These are phyloP conservation scores for Hypercompe scribonia DNA, from an alignment of 2,888 invertebrate species.

Conservation along the genomic window DNA sequence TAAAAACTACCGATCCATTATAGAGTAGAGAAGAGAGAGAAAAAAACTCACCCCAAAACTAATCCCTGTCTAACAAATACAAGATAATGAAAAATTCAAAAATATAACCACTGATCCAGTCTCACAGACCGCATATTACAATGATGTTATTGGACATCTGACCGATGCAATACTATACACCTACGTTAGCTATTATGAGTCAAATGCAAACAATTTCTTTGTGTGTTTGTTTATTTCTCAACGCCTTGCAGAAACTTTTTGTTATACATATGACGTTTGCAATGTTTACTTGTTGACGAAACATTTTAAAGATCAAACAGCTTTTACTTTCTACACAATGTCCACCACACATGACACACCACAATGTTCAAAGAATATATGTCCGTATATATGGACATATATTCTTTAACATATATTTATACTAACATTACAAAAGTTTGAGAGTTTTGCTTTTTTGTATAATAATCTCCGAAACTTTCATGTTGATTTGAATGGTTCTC, in stretches of 20 bases:
- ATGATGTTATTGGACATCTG: slow-evolving; percentile 21
- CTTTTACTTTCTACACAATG: neutral
- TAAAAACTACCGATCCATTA: neutral
- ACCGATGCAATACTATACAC: slow-evolving; percentile 22
- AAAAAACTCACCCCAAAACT: neutral
- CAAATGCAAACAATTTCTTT: slow-evolving; percentile 48
- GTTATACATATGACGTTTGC: neutral
- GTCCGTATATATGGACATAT: too few species aligned
- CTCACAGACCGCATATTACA: neutral
- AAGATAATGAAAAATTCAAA: neutral
- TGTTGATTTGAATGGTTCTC: too few species aligned
- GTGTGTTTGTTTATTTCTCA: slow-evolving; percentile 49
- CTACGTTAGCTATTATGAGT: slow-evolving; percentile 36
- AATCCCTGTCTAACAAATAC: neutral
- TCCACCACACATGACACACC: too few species aligned
- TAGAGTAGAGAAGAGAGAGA: neutral
- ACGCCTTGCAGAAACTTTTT: slow-evolving; percentile 28
- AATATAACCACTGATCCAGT: neutral
- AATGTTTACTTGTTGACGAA: slow-evolving; percentile 4
- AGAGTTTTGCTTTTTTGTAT: too few species aligned
- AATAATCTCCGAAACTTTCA: too few species aligned
- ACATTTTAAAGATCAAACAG: neutral
- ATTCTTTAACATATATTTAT: too few species aligned
- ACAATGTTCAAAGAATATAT: too few species aligned
- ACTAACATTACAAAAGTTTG: too few species aligned